Percentiles rank a stretch among this genome's conserved stretches.
phyloP scores from a whole-genome alignment of 2,797 vertebrate species.

The Epinephelus coioides region DNA sequence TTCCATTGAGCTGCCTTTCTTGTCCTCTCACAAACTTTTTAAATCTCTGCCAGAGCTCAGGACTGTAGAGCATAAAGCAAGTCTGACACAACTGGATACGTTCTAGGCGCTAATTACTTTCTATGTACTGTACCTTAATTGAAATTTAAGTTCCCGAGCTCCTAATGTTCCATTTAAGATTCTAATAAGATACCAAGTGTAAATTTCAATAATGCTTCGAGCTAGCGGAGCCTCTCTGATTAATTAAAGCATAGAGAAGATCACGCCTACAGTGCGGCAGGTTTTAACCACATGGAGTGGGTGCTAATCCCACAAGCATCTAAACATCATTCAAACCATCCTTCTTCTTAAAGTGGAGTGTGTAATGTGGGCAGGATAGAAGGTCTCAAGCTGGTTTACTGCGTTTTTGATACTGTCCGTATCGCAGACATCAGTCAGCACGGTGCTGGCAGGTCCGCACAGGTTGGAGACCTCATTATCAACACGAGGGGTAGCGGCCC shows the following conservation, averaged over 20 bases:
- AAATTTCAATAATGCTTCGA: conserved; percentile 48
- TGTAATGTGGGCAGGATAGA: not conserved
- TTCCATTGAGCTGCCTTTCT: conserved; percentile 27
- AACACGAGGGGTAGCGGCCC: conserved; percentile 19
- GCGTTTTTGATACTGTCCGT: not conserved
- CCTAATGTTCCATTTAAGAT: conserved; percentile 39
- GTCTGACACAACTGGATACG: conserved; percentile 33
- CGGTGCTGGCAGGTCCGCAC: conserved; percentile 31
- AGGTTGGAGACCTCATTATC: conserved; percentile 60
- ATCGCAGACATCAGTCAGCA: not conserved
- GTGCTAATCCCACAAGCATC: conserved; percentile 19
- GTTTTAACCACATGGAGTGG: conserved; percentile 3
- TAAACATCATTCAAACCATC: conserved; percentile 16
- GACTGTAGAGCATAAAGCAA: conserved; percentile 36
- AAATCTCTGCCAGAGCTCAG: conserved; percentile 36
- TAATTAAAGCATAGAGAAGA: conserved; percentile 30
- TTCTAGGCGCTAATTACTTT: conserved; percentile 45
- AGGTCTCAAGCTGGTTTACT: not conserved
- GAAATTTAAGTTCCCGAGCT: conserved; percentile 51
- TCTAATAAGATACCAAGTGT: conserved; percentile 50
- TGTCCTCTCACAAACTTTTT: conserved; percentile 43
- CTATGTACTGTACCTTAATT: conserved; percentile 45
- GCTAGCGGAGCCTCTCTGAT: conserved; percentile 51
- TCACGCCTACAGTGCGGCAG: conserved; percentile 6
- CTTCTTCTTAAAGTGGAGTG: not conserved